These are phyloP conservation scores for Leptonema lineaticorne DNA, from an alignment of 1,140 invertebrate genomes.

Conservation along the genomic window DNA sequence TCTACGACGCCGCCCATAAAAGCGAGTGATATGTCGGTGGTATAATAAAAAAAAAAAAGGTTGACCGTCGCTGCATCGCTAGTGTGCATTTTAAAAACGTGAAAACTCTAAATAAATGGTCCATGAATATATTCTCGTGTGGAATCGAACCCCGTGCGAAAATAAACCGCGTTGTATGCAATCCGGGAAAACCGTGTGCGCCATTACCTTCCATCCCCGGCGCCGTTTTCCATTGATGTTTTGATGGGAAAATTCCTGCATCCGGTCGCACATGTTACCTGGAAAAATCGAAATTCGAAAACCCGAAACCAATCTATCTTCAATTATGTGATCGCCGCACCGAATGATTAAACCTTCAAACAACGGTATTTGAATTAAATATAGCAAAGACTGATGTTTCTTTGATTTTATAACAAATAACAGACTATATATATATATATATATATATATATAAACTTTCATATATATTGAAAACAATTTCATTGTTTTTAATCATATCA, in stretches of 20 bases:
- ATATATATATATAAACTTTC: neutral
- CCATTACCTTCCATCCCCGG: neutral
- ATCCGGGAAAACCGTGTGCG: neutral
- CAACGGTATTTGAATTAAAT: too few species aligned
- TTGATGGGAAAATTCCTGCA: conserved; percentile 29
- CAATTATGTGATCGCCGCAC: conserved; percentile 28
- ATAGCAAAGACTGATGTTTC: too few species aligned
- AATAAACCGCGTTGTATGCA: conserved; percentile 15
- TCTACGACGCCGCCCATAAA: too few species aligned
- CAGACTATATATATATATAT: neutral
- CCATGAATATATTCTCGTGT: neutral
- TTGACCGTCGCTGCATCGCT: too few species aligned
- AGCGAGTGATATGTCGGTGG: too few species aligned
- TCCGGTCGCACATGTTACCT: too few species aligned
- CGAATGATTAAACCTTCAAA: conserved; percentile 21
- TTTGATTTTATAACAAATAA: too few species aligned
- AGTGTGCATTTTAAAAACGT: neutral
- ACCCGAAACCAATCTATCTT: conserved; percentile 28
- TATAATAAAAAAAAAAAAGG: too few species aligned
- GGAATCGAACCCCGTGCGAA: neutral
- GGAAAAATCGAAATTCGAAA: too few species aligned
- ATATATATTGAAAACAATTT: too few species aligned
- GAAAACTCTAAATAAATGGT: neutral
- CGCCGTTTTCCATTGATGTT: conserved; percentile 3
- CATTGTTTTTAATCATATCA: too few species aligned